Evolutionary conservation across 2,797 vertebrate species (phyloP), one percentile per base, ranked within the genome.

Genomic region (Pempheris klunzingeri): DNA sequence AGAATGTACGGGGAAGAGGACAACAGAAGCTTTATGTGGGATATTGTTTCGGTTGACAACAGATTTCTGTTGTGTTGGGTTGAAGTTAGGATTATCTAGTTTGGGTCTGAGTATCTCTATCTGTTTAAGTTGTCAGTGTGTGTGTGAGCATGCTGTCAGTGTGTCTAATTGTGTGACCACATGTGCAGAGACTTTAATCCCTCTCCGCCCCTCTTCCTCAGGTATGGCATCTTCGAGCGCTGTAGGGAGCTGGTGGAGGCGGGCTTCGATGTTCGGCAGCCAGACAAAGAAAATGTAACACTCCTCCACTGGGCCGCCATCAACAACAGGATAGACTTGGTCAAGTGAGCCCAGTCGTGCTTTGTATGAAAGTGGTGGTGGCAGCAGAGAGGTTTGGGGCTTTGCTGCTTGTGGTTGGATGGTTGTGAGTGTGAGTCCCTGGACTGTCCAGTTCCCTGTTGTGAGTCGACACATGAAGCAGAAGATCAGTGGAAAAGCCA

Each of bases 221-320:
- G 98, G 90, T 99, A 99, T 5, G 98, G 98, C 75, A 98, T 99
- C 93, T 98, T 98, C 0, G 98, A 99, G 90, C 96, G 98, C 71
- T 99, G 98, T 93, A 92, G 97, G 90, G 98, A 99, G 90, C 81
- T 99, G 93, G 98, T 99, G 90, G 98, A 99, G 94, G 98, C 98
- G 18, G 97, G 98, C 24, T 99, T 98, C 17, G 98, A 99, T n/a
- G 98, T 99, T 32, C 95, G 96, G 79, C 98, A 99, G 77, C 98
- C 98, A 47, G 98, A 99, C 94, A 99, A 99, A 94, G 98, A 99
- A 93, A 99, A 99, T 0, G 98, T 99, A 44, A 99, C 98, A 0
- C 97, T 99, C 67, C 96, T 99, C 39, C 98, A 99, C 79, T 99
- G 98, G 98, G 98, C 97, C 57, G 97, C 98, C 85, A 99, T 99